A percentile compares a stretch with the other conserved stretches of the same genome.
Evolutionary conservation across 2,797 vertebrate genomes (phyloP).

Genomic region (Enteromius mattozi): DNA sequence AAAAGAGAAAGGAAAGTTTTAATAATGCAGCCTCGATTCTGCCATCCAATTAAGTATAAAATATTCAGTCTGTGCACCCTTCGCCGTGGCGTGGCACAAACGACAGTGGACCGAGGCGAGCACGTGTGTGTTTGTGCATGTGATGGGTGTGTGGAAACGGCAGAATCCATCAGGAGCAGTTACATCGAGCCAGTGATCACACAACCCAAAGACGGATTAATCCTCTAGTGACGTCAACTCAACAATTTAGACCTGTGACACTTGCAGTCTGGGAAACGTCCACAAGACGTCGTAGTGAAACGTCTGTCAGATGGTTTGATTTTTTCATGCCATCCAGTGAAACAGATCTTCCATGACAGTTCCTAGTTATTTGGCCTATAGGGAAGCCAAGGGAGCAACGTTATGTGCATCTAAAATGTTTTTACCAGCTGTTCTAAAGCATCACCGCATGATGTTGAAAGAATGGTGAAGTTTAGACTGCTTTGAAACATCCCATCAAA

Average conservation of each 20-base stretch:
- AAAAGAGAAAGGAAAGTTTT: slow-evolving; percentile 50
- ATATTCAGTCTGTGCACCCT: slow-evolving; percentile 57
- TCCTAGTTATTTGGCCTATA: slow-evolving; percentile 23
- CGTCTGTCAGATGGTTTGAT: slow-evolving; percentile 25
- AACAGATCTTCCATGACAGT: slow-evolving; percentile 47
- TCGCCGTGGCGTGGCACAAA: neutral
- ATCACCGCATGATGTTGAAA: neutral
- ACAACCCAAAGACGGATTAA: slow-evolving; percentile 13
- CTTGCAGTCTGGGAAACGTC: slow-evolving; percentile 33
- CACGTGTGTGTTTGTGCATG: slow-evolving; percentile 1
- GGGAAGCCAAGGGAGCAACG: neutral
- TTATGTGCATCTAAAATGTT: neutral
- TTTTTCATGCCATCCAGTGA: slow-evolving; percentile 19
- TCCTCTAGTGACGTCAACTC: slow-evolving; percentile 28
- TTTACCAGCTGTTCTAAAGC: neutral
- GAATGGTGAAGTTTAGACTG: neutral
- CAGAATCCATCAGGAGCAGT: slow-evolving; percentile 46
- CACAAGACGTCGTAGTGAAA: slow-evolving; percentile 19
- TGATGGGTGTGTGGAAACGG: neutral
- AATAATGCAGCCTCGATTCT: slow-evolving; percentile 61
- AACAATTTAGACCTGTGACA: slow-evolving; percentile 44
- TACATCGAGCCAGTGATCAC: slow-evolving; percentile 36
- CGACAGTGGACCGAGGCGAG: neutral
- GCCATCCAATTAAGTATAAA: slow-evolving; percentile 62
- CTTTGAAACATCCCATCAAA: neutral